A percentile compares a stretch with the other conserved stretches of the same genome.
phyloP scores from a whole-genome alignment of 1,140 invertebrate genomes.

The Lethrus apterus region DNA sequence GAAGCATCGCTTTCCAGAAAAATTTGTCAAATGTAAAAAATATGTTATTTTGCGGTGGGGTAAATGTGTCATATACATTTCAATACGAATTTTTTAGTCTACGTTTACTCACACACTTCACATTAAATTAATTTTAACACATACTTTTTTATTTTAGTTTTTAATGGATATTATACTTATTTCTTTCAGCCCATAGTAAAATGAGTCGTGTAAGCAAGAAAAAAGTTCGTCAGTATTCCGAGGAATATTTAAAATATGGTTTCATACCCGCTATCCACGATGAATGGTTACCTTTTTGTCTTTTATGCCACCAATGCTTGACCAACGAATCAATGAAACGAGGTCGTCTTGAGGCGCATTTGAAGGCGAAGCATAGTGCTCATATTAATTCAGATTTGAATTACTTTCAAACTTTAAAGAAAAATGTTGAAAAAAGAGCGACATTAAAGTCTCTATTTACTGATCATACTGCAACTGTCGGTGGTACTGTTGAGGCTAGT shows the following conservation, averaged over 20 bases:
- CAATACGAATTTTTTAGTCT: not conserved
- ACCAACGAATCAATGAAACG: slow-evolving; percentile 23
- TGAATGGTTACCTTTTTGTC: slow-evolving; percentile 22
- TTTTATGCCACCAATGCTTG: slow-evolving; percentile 26
- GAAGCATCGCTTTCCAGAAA: not conserved
- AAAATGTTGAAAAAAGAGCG: slow-evolving; percentile 20
- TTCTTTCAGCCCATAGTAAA: not conserved
- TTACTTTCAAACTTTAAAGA: slow-evolving; percentile 20
- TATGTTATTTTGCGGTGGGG: not conserved
- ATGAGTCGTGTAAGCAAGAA: not conserved
- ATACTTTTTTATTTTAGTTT: not conserved
- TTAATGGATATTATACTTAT: not conserved
- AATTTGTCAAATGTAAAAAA: not conserved
- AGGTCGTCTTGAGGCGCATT: slow-evolving; percentile 16
- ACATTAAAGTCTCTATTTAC: slow-evolving; percentile 24
- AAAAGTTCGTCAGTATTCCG: slow-evolving; percentile 20
- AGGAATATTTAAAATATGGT: slow-evolving; percentile 23
- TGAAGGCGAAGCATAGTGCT: slow-evolving; percentile 10
- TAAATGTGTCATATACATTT: slow-evolving; percentile 1
- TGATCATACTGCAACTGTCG: slow-evolving; percentile 20
- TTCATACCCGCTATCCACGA: slow-evolving; percentile 21
- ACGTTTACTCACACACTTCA: not conserved
- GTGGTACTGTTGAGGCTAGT: slow-evolving; percentile 17
- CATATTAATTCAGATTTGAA: slow-evolving; percentile 22
- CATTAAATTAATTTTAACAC: too few species aligned